phyloP scores from a whole-genome alignment of 64 coral and sea anemone genomes.

The Acropora tenuis region DNA sequence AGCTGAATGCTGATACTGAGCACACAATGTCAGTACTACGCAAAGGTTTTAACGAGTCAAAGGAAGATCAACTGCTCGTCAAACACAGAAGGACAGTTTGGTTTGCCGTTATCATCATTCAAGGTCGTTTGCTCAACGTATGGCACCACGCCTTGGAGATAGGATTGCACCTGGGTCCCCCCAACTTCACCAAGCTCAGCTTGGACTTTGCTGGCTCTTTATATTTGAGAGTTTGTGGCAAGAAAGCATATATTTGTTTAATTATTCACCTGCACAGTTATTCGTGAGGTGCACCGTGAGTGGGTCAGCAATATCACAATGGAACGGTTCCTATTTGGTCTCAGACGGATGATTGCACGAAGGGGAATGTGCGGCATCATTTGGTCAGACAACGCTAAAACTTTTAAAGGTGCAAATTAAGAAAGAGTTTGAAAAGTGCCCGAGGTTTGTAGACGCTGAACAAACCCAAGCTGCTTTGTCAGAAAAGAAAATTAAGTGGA shows the following conservation, averaged over 20 bases:
- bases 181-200: not conserved
- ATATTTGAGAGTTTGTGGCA: not conserved
- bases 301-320: not conserved
- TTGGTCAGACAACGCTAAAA: not conserved
- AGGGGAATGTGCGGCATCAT: not conserved
- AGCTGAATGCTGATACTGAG: not conserved
- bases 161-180: not conserved
- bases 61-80: not conserved
- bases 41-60: not conserved
- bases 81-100: not conserved
- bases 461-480: not conserved
- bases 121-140: not conserved
- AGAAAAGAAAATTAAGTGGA: not conserved
- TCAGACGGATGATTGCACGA: not conserved
- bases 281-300: not conserved
- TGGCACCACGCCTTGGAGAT: not conserved
- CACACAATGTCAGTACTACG: not conserved
- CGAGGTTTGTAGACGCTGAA: not conserved
- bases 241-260: not conserved
- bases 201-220: not conserved
- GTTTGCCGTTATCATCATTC: not conserved
- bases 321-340: not conserved
- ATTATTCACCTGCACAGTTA: not conserved
- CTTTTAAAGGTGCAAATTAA: not conserved
- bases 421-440: not conserved